Evolutionary conservation across 2,888 invertebrate genomes (phyloP).

Genomic region (Nephrotoma guestfalica): DNA sequence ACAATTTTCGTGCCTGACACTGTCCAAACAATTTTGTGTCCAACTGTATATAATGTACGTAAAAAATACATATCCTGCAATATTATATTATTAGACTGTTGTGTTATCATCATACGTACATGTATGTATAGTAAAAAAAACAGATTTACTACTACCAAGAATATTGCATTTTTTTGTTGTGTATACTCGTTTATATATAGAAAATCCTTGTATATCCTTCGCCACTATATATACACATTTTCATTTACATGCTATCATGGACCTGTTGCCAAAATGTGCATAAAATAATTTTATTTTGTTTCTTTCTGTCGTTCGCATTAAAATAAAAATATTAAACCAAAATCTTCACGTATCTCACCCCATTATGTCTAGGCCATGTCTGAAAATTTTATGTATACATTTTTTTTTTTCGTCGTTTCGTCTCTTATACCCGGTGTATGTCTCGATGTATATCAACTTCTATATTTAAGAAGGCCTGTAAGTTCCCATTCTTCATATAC

Average conservation of each 20-base stretch:
- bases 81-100: neutral
- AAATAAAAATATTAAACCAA: neutral
- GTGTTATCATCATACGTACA: neutral
- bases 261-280: constrained; percentile 11
- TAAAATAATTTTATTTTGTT: neutral
- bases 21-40: neutral
- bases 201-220: neutral
- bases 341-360: constrained; percentile 6
- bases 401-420: neutral
- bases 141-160: neutral
- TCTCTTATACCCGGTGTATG: neutral
- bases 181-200: neutral
- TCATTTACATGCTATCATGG: constrained; percentile 3
- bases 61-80: neutral
- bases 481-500: neutral
- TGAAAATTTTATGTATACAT: neutral
- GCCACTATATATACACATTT: neutral
- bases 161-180: neutral
- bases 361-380: constrained; percentile 16
- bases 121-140: neutral
- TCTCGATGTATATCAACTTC: neutral
- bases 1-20: neutral
- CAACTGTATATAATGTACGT: neutral
- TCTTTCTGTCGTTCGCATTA: neutral
- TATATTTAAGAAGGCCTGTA: neutral